Conservation (phyloP, 2,888 invertebrate genomes). For the Abrostola tripartita region DNA sequence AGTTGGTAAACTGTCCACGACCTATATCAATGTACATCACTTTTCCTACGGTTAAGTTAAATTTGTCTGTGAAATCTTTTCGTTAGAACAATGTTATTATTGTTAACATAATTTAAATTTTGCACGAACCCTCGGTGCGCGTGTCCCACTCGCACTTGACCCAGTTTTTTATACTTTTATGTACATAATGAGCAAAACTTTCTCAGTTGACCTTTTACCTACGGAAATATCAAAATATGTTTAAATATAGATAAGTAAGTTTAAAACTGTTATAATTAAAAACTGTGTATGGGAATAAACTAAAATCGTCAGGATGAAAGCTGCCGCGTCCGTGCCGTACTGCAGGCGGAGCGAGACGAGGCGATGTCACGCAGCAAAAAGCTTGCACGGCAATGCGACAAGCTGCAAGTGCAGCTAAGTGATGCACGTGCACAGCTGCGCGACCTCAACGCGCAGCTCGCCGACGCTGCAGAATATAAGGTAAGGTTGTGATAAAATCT, state of each 20-base stretch:
- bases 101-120: too few relatives aligned
- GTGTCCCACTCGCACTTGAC: too few relatives aligned
- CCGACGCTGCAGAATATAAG: slow-evolving; percentile 96
- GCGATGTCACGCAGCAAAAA: slow-evolving; percentile 92
- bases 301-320: slow-evolving; percentile 85
- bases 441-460: slow-evolving; percentile 94
- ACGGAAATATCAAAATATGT: neutral
- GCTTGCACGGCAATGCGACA: slow-evolving; percentile 94
- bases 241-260: neutral
- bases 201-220: neutral
- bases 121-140: too few relatives aligned
- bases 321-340: slow-evolving; percentile 80
- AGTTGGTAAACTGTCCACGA: too few relatives aligned
- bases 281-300: too few relatives aligned
- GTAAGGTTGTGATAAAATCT: too few relatives aligned
- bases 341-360: slow-evolving; percentile 91
- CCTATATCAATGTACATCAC: too few relatives aligned
- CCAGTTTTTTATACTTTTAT: too few relatives aligned
- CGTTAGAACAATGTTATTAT: too few relatives aligned
- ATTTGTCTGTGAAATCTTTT: too few relatives aligned
- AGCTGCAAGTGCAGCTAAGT: slow-evolving; percentile 92
- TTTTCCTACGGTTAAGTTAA: too few relatives aligned
- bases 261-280: neutral
- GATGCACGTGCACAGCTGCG: slow-evolving; percentile 94
- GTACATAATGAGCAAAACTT: neutral